Evolutionary conservation across 53 echinoderm and acorn worm species (phyloP).

Genomic region (Antedon mediterranea): DNA sequence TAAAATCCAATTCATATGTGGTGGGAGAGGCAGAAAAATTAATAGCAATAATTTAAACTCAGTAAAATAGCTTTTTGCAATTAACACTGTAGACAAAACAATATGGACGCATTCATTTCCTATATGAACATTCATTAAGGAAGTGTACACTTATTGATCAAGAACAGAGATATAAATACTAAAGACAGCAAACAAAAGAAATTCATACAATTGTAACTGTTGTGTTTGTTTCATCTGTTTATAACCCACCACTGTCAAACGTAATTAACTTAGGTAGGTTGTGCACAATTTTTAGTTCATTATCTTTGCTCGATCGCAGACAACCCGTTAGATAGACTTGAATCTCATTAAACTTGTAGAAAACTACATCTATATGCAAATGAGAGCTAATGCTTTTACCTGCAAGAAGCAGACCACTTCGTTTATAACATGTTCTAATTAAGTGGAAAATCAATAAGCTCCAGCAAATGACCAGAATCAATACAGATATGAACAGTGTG

Average conservation of each 20-base stretch:
- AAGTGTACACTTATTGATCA: not conserved
- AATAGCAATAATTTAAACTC: not conserved
- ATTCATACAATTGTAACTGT: not conserved
- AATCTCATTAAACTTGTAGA: conserved; percentile 1
- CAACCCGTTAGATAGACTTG: not conserved
- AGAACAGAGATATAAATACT: not conserved
- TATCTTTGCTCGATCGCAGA: not conserved
- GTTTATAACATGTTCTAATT: not conserved
- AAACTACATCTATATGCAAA: conserved; percentile 1
- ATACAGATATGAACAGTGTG: not conserved
- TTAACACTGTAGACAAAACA: not conserved
- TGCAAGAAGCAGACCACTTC: not conserved
- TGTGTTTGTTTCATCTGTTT: not conserved
- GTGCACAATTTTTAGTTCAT: not conserved
- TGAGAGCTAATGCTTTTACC: not conserved
- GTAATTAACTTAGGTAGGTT: not conserved
- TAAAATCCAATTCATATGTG: not conserved
- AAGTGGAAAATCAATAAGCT: not conserved
- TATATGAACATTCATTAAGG: not conserved
- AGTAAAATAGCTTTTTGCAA: not conserved
- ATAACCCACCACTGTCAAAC: not conserved
- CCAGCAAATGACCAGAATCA: not conserved
- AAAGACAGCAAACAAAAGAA: not conserved
- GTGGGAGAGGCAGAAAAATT: not conserved
- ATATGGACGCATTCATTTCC: not conserved